Conservation (phyloP, 2,888 invertebrate genomes). For the Petrolisthes cinctipes region DNA sequence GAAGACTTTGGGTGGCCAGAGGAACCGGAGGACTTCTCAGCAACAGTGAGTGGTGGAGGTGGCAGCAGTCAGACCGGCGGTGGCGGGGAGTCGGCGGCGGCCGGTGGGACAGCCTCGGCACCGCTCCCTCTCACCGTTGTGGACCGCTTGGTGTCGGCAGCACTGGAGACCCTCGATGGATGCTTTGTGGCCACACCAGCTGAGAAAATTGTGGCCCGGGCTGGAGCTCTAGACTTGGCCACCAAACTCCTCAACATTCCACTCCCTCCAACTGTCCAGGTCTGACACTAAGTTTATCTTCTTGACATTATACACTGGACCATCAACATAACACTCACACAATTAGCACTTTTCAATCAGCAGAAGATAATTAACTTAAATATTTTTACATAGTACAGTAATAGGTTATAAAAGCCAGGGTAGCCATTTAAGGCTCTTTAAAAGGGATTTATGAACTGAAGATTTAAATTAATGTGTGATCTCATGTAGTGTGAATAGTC, state of each 20-base stretch:
- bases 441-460: too few relatives aligned
- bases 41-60: conserved; percentile 70
- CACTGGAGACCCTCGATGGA: conserved; percentile 82
- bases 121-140: conserved; percentile 74
- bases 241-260: conserved; percentile 70
- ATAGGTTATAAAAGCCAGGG: too few relatives aligned
- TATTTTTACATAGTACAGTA: too few relatives aligned
- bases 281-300: neutral
- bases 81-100: conserved; percentile 46
- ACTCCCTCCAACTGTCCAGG: conserved; percentile 69
- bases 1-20: conserved; percentile 98
- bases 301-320: neutral
- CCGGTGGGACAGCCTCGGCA: conserved; percentile 65
- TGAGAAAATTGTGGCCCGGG: conserved; percentile 61
- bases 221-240: conserved; percentile 64
- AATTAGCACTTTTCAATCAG: too few relatives aligned
- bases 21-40: conserved; percentile 83
- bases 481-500: too few relatives aligned
- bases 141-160: conserved; percentile 77
- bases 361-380: too few relatives aligned
- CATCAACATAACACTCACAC: too few relatives aligned
- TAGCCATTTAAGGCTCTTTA: too few relatives aligned
- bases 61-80: conserved; percentile 65
- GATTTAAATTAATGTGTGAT: too few relatives aligned
- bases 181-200: conserved; percentile 75